These are phyloP conservation scores for Drosophila subquinaria DNA, from an alignment of 2,888 invertebrate genomes.

Conservation along the genomic window DNA sequence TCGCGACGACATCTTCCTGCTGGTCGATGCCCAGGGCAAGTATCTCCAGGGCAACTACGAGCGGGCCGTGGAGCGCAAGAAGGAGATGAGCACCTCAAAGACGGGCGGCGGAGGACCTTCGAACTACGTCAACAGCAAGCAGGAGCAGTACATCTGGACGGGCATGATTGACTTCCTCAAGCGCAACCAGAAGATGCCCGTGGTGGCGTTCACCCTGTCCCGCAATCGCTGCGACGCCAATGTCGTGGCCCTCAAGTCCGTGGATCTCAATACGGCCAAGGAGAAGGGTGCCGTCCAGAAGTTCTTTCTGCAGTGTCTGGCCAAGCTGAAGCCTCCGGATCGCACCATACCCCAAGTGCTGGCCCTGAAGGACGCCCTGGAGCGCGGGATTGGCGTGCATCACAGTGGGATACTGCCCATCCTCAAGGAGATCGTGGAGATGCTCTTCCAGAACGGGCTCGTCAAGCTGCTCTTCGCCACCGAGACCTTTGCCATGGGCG, in stretches of 20 bases:
- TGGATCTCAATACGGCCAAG: slow-evolving; percentile 92
- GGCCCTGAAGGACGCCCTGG: slow-evolving; percentile 89
- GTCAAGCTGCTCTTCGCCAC: slow-evolving; percentile 98
- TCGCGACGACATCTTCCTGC: slow-evolving; percentile 91
- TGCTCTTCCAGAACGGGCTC: slow-evolving; percentile 96
- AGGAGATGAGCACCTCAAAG: slow-evolving; percentile 75
- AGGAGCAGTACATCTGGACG: slow-evolving; percentile 93
- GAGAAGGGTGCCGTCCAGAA: slow-evolving; percentile 94
- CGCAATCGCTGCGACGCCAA: slow-evolving; percentile 87
- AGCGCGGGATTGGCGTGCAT: slow-evolving; percentile 97
- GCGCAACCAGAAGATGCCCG: slow-evolving; percentile 94
- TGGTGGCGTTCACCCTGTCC: slow-evolving; percentile 97
- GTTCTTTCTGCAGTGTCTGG: slow-evolving; percentile 94
- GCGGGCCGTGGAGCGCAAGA: slow-evolving; percentile 87
- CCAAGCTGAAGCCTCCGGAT: slow-evolving; percentile 93
- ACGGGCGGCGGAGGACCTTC: slow-evolving; percentile 28
- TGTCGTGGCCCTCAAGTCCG: slow-evolving; percentile 87
- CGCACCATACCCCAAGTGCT: slow-evolving; percentile 94
- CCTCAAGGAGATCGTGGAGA: slow-evolving; percentile 99
- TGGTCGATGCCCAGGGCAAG: slow-evolving; percentile 92
- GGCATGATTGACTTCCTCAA: slow-evolving; percentile 93
- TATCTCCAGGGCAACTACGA: slow-evolving; percentile 89
- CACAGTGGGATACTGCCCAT: slow-evolving; percentile 99
- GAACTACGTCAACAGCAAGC: slow-evolving; percentile 86
- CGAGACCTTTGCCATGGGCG: slow-evolving; percentile 99